Evolutionary conservation across 2,888 invertebrate genomes (phyloP).

Genomic region (Drosophila macrothrix): DNA sequence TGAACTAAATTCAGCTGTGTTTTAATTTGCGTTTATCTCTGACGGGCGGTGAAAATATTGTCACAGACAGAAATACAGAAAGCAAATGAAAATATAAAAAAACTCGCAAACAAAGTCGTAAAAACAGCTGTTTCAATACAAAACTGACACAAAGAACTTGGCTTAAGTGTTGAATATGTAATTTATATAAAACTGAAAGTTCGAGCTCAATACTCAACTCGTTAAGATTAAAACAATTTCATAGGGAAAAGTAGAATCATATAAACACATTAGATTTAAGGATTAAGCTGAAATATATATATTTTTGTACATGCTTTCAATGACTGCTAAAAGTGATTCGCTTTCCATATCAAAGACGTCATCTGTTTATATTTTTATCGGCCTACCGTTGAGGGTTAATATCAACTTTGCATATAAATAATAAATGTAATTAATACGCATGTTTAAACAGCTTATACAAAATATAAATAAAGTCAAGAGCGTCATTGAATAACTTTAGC

Average conservation of each 20-base stretch:
- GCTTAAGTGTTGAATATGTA: conserved; percentile 17
- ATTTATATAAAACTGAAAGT: conserved; percentile 15
- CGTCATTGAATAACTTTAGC: conserved; percentile 35
- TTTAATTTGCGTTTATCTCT: conserved; percentile 24
- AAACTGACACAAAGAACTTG: conserved; percentile 44
- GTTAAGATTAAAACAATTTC: background rate
- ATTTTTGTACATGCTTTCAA: background rate
- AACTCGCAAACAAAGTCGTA: conserved; percentile 50
- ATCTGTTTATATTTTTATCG: background rate
- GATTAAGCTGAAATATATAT: background rate
- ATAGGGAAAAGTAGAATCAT: background rate
- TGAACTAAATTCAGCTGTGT: conserved; percentile 38
- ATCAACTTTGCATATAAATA: conserved; percentile 9
- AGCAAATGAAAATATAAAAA: conserved; percentile 26
- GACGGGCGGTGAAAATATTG: conserved; percentile 36
- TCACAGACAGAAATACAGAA: conserved; percentile 14
- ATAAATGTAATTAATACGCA: conserved; percentile 15
- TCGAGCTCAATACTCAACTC: conserved; percentile 2
- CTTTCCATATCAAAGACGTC: background rate
- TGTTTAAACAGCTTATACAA: conserved; percentile 50
- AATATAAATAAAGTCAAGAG: conserved; percentile 57
- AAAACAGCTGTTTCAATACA: conserved; percentile 68
- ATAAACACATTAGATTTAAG: background rate
- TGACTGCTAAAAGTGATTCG: background rate
- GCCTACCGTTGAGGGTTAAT: background rate